These are phyloP conservation scores for Eufriesea mexicana DNA, from an alignment of 1,140 invertebrate genomes.

Conservation along the genomic window DNA sequence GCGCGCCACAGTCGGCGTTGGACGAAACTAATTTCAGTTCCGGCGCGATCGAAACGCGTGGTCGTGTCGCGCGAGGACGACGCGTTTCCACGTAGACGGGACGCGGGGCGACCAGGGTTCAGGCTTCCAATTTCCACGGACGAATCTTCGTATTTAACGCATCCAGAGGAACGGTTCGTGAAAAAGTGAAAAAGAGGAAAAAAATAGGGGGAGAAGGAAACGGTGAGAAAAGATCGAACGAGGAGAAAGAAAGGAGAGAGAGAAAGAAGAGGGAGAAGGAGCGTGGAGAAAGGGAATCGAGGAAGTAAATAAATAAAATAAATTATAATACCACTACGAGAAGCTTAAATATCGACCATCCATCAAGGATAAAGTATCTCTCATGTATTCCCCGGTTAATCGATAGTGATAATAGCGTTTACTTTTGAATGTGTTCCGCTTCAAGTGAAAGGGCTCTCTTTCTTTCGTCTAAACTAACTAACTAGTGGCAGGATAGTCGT, in stretches of 20 bases:
- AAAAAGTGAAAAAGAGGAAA: background rate
- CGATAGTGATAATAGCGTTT: conserved; percentile 50
- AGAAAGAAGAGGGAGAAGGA: background rate
- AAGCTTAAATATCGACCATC: conserved; percentile 44
- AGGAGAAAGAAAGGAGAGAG: background rate
- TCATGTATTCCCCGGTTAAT: conserved; percentile 46
- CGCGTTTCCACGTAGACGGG: background rate
- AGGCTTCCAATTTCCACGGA: conserved; percentile 37
- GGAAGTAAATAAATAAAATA: conserved; percentile 20
- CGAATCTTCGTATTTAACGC: conserved; percentile 46
- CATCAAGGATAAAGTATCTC: conserved; percentile 25
- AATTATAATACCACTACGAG: conserved; percentile 33
- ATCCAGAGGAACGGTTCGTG: conserved; percentile 49
- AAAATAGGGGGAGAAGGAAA: background rate
- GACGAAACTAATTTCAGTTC: background rate
- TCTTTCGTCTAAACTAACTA: conserved; percentile 36
- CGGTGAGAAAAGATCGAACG: too few species aligned
- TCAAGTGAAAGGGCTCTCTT: conserved; percentile 28
- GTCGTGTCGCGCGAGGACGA: background rate
- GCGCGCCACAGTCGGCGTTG: background rate
- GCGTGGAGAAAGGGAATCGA: background rate
- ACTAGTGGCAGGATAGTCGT: conserved; percentile 22
- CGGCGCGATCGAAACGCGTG: background rate
- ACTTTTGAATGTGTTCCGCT: conserved; percentile 51
- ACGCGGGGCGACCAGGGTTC: background rate